These are phyloP conservation scores for Lophochroa leadbeateri DNA, from an alignment of 2,113 vertebrate species.

Conservation along the genomic window DNA sequence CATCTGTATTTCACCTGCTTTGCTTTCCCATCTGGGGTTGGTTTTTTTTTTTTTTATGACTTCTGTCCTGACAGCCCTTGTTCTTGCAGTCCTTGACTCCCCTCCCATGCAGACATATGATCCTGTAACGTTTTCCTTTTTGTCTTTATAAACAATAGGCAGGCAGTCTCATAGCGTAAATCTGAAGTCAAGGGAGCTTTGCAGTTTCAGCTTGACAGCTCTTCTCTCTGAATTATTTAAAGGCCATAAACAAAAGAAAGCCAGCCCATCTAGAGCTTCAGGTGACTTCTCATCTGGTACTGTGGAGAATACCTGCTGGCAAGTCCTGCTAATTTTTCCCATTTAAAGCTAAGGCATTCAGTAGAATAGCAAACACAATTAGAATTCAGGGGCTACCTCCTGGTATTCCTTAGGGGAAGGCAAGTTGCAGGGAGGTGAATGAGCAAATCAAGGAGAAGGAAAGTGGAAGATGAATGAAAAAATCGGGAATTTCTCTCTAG, in stretches of 20 bases:
- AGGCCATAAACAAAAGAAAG: conserved; percentile 1
- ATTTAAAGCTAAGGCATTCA: neutral
- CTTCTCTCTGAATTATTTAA: conserved; percentile 63
- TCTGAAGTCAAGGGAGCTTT: conserved; percentile 47
- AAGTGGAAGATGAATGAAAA: neutral
- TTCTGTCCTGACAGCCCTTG: conserved; percentile 4
- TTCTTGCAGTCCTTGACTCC: conserved; percentile 34
- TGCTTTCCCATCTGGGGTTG: neutral
- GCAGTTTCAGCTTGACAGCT: conserved; percentile 32
- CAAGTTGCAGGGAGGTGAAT: neutral
- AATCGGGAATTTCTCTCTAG: neutral
- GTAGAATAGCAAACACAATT: neutral
- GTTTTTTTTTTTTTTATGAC: neutral
- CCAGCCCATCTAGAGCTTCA: neutral
- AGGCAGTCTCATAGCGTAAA: neutral
- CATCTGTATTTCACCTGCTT: conserved; percentile 13
- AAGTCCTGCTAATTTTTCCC: neutral
- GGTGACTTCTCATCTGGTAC: neutral
- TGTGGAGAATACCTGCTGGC: neutral
- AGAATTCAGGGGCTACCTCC: neutral
- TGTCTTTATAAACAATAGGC: conserved; percentile 53
- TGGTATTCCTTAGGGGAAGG: neutral
- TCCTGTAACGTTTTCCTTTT: neutral
- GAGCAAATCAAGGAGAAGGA: neutral
- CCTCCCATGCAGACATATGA: neutral